Base-by-base conservation (phyloP, 2,888 invertebrate genomes). In the Steinernema carpocapsae region DNA sequence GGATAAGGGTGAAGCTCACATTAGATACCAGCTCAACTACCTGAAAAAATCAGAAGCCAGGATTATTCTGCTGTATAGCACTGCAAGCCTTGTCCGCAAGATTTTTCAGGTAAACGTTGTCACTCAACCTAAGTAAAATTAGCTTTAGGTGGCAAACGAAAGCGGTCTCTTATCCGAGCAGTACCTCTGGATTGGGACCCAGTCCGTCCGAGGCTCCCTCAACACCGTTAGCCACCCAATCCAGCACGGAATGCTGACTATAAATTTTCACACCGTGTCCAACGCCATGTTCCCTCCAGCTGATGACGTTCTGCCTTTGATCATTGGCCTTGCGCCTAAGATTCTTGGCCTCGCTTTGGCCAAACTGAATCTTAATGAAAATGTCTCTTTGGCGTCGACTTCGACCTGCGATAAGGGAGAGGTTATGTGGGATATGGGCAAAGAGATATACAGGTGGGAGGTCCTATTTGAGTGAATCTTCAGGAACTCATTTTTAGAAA, bases 181-280 rank as follows among this genome's bases (percentile, higher is more conserved):
- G 88, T 95, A 95, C 89, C 94, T 96, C 12, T 96, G 96, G 96
- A 94, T 96, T 76, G 95, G 94, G 24, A 95, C 95, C 71, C 95
- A 96, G 76, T 84, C 86, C 3, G 87, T 88, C n/a, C 86, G 87
- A 74, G 87, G 87, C 14, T 70, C 59, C 14, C 76, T 75, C 74
- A 59, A 72, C 37, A 80, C 77, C 14, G 80, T 79, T 1, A 76
- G 76, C n/a, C 77, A 76, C 10, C 75, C 80, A 7, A 76, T 79
- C 51, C 84, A 84, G 26, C 76, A 80, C n/a, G 87, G 87, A 48
- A 87, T 87, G 86, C 76, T 87, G 0, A 81, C 83, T 22, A 79
- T 87, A 59, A 84, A 84, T 56, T 87, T 85, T 74, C 83, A 87
- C 72, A 87, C 85, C 0, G 80, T 82, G 10, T 83, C 82, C 14